Evolutionary conservation across 2,797 vertebrate genomes (phyloP).

Genomic region (Falco rusticolus): DNA sequence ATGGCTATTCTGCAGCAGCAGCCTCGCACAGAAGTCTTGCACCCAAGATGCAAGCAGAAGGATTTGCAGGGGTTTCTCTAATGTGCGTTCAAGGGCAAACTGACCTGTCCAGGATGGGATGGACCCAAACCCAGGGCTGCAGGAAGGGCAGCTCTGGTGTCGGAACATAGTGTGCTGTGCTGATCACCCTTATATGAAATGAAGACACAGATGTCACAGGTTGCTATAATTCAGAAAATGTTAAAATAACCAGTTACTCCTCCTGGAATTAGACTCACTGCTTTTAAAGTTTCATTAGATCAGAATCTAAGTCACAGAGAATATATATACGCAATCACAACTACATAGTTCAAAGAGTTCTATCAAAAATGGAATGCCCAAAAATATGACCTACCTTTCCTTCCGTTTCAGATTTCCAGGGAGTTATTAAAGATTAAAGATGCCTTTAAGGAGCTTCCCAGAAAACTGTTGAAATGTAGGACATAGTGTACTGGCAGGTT

Average conservation of each 20-base stretch:
- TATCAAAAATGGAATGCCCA: conserved; percentile 1
- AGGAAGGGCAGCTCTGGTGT: not conserved
- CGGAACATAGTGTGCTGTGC: fast-evolving
- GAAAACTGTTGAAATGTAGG: conserved; percentile 49
- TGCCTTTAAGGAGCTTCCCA: conserved; percentile 59
- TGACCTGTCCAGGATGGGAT: fast-evolving
- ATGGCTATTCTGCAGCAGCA: not conserved
- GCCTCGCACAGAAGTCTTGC: not conserved
- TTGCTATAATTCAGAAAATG: not conserved
- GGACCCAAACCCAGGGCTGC: not conserved
- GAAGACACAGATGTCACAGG: not conserved
- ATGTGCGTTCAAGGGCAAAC: not conserved
- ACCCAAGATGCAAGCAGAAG: fast-evolving
- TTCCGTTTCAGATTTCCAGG: conserved; percentile 5
- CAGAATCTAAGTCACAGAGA: not conserved
- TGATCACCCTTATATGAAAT: not conserved
- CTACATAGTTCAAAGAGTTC: not conserved
- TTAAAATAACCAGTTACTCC: not conserved
- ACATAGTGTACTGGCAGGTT: conserved; percentile 46
- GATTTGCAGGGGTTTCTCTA: not conserved
- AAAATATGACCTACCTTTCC: not conserved
- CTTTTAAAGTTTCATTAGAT: not conserved
- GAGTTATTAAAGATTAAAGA: conserved; percentile 63
- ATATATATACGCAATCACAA: not conserved
- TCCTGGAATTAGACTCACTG: not conserved